phyloP scores from a whole-genome alignment of 2,113 vertebrate genomes.

The Eulemur rufifrons region DNA sequence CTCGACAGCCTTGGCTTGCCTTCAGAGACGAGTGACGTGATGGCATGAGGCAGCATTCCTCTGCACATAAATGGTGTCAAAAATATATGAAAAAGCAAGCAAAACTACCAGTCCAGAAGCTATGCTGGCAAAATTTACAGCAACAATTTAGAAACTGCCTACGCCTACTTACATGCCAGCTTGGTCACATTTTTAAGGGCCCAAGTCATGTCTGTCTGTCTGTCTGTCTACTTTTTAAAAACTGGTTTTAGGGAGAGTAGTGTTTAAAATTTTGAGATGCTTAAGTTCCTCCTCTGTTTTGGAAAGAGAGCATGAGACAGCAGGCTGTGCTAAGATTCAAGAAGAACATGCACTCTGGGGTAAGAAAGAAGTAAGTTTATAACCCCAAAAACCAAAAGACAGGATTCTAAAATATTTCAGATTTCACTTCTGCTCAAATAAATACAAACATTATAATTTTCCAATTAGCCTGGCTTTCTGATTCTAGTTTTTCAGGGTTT shows the following conservation, averaged over 20 bases:
- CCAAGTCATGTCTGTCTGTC: slow-evolving; percentile 40
- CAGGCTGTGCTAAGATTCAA: background rate
- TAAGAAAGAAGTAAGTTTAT: background rate
- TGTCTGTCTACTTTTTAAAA: background rate
- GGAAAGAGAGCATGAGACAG: background rate
- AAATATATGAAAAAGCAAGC: slow-evolving; percentile 27
- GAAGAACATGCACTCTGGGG: background rate
- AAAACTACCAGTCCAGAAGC: background rate
- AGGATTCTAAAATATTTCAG: slow-evolving; percentile 21
- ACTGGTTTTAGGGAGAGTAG: background rate
- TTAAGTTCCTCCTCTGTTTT: background rate
- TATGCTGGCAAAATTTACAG: slow-evolving; percentile 13
- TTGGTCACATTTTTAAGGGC: slow-evolving; percentile 42
- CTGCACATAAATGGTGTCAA: background rate
- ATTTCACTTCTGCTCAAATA: background rate
- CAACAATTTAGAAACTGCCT: slow-evolving; percentile 18
- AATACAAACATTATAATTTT: background rate
- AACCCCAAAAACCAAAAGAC: background rate
- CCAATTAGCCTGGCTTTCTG: background rate
- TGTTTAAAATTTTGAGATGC: background rate
- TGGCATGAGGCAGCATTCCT: background rate
- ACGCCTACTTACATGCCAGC: background rate
- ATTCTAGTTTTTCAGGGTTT: background rate
- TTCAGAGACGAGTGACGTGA: background rate
- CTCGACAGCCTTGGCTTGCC: background rate